A percentile compares a stretch with the other conserved stretches of the same genome.
These are phyloP conservation scores for Lasioglossum baleicum DNA, from an alignment of 1,140 invertebrate species.

Conservation along the genomic window DNA sequence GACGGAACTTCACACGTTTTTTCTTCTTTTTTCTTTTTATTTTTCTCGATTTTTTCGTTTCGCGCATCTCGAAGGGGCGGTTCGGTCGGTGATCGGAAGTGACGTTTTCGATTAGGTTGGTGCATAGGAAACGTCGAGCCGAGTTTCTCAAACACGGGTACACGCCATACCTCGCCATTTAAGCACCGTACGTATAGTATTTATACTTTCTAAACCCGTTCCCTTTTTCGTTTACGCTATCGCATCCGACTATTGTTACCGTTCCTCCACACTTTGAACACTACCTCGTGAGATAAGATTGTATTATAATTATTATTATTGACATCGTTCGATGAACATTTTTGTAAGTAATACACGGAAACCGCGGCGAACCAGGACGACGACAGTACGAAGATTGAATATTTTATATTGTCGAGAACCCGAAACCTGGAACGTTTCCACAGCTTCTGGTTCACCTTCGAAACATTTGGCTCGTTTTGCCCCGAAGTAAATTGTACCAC, in stretches of 20 bases:
- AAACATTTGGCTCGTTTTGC: not conserved
- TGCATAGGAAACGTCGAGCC: not conserved
- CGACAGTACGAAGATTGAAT: not conserved
- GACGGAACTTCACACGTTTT: not conserved
- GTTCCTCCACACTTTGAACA: not conserved
- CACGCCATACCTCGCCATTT: not conserved
- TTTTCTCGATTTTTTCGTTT: not conserved
- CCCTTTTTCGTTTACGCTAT: not conserved
- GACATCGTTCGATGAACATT: not conserved
- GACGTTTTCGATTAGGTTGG: not conserved
- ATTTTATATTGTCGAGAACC: not conserved
- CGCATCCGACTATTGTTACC: slow-evolving; percentile 1
- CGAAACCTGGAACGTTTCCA: not conserved
- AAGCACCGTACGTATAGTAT: not conserved
- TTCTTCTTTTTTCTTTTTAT: not conserved
- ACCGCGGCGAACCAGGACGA: not conserved
- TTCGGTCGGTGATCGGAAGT: too few species aligned
- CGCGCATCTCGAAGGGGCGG: too few species aligned
- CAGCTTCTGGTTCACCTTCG: not conserved
- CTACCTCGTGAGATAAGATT: not conserved
- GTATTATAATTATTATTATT: slow-evolving; percentile 2
- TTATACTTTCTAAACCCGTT: not conserved
- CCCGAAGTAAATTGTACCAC: not conserved
- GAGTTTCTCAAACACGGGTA: too few species aligned
- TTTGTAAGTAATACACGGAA: slow-evolving; percentile 5